phyloP scores from a whole-genome alignment of 2,797 vertebrate genomes.

The Pseudochromis fuscus region DNA sequence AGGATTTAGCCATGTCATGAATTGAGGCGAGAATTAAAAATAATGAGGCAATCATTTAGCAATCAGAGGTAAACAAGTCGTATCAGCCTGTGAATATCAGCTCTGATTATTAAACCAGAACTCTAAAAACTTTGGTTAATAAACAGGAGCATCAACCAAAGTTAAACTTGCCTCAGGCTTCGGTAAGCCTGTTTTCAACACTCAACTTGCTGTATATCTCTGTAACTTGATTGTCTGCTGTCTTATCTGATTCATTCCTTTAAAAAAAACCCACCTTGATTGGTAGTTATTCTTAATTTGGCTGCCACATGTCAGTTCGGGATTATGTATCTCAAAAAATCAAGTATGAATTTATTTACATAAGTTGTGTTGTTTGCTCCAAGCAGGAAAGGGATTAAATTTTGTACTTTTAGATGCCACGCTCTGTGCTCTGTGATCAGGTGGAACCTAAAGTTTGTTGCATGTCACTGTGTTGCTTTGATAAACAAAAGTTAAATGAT shows the following conservation, averaged over 20 bases:
- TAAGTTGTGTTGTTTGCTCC: constrained; percentile 39
- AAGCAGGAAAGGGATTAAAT: constrained; percentile 48
- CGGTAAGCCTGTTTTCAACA: constrained; percentile 1
- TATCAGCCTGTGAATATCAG: constrained; percentile 2
- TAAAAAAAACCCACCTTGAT: constrained; percentile 8
- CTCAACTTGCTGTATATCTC: not conserved
- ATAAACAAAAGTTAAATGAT: constrained; percentile 55
- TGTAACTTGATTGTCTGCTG: not conserved
- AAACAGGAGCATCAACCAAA: constrained; percentile 27
- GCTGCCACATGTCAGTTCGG: constrained; percentile 24
- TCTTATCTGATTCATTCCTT: constrained; percentile 4
- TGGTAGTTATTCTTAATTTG: constrained; percentile 32
- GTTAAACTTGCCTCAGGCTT: constrained; percentile 19
- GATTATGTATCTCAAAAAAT: constrained; percentile 30
- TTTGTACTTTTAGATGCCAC: constrained; percentile 12
- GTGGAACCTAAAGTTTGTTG: constrained; percentile 29
- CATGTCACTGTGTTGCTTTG: constrained; percentile 35
- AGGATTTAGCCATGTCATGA: not conserved
- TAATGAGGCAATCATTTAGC: not conserved
- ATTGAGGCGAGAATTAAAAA: constrained; percentile 7
- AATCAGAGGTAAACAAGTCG: constrained; percentile 18
- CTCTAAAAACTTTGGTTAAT: constrained; percentile 26
- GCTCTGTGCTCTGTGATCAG: constrained; percentile 18
- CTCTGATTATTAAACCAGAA: constrained; percentile 25
- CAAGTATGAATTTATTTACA: constrained; percentile 31